Conservation (phyloP, 2,888 invertebrate genomes). For the Geophilus truncorum region DNA sequence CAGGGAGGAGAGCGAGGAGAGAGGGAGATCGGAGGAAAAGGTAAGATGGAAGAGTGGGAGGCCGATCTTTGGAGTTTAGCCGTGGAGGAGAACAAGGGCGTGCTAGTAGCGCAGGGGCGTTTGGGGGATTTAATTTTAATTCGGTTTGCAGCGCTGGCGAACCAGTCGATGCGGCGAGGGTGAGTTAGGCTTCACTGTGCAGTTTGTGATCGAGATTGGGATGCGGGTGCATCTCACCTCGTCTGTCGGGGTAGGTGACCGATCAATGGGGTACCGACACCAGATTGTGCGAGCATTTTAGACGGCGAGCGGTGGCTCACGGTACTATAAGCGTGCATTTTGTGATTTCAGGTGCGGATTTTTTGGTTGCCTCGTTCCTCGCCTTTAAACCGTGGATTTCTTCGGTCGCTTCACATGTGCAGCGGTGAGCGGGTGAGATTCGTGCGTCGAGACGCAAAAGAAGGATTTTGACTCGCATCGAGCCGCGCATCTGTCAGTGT, state of each 20-base stretch:
- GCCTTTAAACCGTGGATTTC: too few relatives aligned
- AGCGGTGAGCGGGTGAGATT: not conserved
- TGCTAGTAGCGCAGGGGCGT: not conserved
- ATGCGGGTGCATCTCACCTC: constrained; percentile 27
- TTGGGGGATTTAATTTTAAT: not conserved
- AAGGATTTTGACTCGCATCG: not conserved
- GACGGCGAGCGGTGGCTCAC: not conserved
- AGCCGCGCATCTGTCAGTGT: constrained; percentile 17
- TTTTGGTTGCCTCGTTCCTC: too few relatives aligned
- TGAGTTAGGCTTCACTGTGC: constrained; percentile 20
- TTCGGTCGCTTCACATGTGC: constrained; percentile 22
- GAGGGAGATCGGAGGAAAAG: not conserved
- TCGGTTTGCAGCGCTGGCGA: not conserved
- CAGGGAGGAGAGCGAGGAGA: constrained; percentile 2
- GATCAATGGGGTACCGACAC: constrained; percentile 9
- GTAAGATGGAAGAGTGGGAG: not conserved
- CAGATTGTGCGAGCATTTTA: not conserved
- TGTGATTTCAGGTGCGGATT: constrained; percentile 27
- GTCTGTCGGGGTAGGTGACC: constrained; percentile 13
- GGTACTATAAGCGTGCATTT: not conserved
- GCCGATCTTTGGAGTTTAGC: not conserved
- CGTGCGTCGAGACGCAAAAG: not conserved
- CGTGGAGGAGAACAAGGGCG: not conserved
- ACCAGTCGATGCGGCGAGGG: not conserved
- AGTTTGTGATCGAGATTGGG: not conserved